Conservation (phyloP, 2,888 invertebrate species). For the Mimumesa dahlbomi region DNA sequence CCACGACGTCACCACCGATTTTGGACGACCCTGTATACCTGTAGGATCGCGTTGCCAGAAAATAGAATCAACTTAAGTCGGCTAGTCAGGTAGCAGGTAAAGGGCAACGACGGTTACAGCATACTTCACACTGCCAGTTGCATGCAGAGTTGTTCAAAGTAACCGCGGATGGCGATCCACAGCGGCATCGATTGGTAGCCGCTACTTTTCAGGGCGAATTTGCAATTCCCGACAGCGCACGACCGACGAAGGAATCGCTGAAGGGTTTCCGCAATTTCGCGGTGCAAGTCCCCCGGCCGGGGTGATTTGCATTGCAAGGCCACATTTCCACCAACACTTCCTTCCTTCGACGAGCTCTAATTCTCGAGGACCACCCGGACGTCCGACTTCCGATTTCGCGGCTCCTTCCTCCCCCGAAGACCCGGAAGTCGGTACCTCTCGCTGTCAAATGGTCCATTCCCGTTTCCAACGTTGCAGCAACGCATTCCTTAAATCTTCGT, state of each 20-base stretch:
- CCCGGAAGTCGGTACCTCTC: constrained; percentile 30
- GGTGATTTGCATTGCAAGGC: constrained; percentile 61
- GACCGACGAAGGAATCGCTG: constrained; percentile 40
- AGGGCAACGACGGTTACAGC: background rate
- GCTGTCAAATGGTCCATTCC: constrained; percentile 39
- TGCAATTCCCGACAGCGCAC: constrained; percentile 50
- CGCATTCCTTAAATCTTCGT: background rate
- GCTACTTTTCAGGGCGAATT: constrained; percentile 47
- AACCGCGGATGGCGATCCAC: constrained; percentile 13
- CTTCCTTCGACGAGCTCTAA: constrained; percentile 48
- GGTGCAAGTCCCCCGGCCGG: constrained; percentile 39
- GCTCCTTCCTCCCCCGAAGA: constrained; percentile 17
- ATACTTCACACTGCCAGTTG: constrained; percentile 16
- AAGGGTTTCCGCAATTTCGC: constrained; percentile 60
- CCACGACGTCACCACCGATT: too few relatives aligned
- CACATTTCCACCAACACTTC: constrained; percentile 46
- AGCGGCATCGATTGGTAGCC: constrained; percentile 35
- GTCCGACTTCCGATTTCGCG: constrained; percentile 50
- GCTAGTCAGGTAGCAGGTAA: too few relatives aligned
- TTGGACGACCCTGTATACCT: too few relatives aligned
- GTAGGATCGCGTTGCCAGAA: too few relatives aligned
- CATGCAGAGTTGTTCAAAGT: constrained; percentile 18
- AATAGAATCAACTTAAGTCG: too few relatives aligned
- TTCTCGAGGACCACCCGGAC: constrained; percentile 52
- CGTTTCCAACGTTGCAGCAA: background rate